A percentile compares a stretch with the other conserved stretches of the same genome.
phyloP scores from a whole-genome alignment of 1,140 invertebrate genomes.

The Heliconius hermathena region DNA sequence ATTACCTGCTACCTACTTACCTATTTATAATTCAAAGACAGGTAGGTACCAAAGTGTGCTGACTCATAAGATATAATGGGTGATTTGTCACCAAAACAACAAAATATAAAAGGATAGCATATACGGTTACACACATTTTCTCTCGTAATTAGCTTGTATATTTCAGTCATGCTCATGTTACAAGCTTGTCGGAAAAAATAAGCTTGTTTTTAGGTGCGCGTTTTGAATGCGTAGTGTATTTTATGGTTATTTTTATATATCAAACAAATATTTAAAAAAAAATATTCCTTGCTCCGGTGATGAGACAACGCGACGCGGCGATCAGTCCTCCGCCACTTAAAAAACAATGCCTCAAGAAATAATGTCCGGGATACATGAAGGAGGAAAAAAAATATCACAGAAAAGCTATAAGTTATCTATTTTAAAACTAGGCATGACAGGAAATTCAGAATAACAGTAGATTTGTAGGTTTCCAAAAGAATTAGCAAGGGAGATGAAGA shows the following conservation, averaged over 20 bases:
- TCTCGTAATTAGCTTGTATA: slow-evolving; percentile 4
- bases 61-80: not conserved
- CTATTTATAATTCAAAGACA: not conserved
- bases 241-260: not conserved
- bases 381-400: too few species aligned
- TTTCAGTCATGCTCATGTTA: slow-evolving; percentile 1
- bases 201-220: not conserved
- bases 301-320: too few species aligned
- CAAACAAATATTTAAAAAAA: not conserved
- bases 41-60: not conserved
- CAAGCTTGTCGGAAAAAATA: not conserved
- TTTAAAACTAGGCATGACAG: not conserved
- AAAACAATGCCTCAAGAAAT: too few species aligned
- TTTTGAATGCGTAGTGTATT: not conserved
- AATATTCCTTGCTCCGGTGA: too few species aligned
- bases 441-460: too few species aligned
- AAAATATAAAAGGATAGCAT: not conserved
- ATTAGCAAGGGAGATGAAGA: too few species aligned
- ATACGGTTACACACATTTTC: not conserved
- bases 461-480: too few species aligned
- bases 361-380: too few species aligned
- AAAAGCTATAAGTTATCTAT: not conserved
- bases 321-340: too few species aligned
- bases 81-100: not conserved
- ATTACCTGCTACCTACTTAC: too few species aligned